Percentiles rank a stretch among this genome's conserved stretches.
These are phyloP conservation scores for Nicator chloris DNA, from an alignment of 2,113 vertebrate genomes.

Conservation along the genomic window DNA sequence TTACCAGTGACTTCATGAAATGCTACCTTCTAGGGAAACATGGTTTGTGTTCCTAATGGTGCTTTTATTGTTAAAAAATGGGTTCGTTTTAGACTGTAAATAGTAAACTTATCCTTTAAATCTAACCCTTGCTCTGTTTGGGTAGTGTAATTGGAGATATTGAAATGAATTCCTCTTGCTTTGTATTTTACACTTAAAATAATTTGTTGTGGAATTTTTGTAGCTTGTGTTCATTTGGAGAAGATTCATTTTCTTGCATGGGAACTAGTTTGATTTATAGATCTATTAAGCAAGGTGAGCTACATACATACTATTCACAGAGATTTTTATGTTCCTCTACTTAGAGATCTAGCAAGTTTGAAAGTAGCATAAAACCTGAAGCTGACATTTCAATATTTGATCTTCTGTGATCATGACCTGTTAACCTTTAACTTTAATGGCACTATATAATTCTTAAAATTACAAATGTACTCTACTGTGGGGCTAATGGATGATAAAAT, in stretches of 20 bases:
- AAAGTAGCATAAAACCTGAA: slow-evolving; percentile 44
- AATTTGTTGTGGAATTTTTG: not conserved
- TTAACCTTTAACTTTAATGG: slow-evolving; percentile 39
- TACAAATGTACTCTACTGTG: not conserved
- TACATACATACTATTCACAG: not conserved
- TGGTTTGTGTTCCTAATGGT: not conserved
- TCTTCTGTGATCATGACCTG: not conserved
- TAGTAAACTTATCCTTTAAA: slow-evolving; percentile 8
- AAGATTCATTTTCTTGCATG: slow-evolving; percentile 24
- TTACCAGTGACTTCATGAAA: not conserved
- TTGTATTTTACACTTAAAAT: not conserved
- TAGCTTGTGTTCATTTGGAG: not conserved
- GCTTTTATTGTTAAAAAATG: slow-evolving; percentile 8
- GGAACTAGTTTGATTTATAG: slow-evolving; percentile 11
- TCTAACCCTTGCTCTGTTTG: not conserved
- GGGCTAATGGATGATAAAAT: slow-evolving; percentile 36
- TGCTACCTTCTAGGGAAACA: not conserved
- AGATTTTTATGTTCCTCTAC: slow-evolving; percentile 39
- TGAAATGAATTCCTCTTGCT: slow-evolving; percentile 4
- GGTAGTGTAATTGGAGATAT: not conserved
- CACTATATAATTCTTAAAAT: slow-evolving; percentile 20
- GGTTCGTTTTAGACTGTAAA: not conserved
- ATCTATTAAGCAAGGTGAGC: slow-evolving; percentile 42
- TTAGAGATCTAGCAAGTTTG: slow-evolving; percentile 33
- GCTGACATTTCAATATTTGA: slow-evolving; percentile 9